Evolutionary conservation across 1,140 invertebrate species (phyloP).

Genomic region (Danaus melanippus): DNA sequence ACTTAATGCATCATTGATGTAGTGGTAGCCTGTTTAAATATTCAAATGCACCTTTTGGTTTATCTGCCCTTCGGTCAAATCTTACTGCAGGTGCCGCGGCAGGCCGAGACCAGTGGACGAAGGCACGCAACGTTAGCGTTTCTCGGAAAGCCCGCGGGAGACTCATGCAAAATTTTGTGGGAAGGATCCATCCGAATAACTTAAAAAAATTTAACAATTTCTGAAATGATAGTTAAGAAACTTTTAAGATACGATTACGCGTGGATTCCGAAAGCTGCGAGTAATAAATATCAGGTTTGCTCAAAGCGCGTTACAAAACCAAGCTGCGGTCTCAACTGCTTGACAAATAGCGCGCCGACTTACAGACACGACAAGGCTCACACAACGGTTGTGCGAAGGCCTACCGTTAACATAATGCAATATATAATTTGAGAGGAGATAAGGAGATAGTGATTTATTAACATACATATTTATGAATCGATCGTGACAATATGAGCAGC

Average conservation of each 20-base stretch:
- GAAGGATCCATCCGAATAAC: constrained; percentile 14
- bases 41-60: too few species aligned
- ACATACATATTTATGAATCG: constrained; percentile 49
- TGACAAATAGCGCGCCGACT: constrained; percentile 48
- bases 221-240: constrained; percentile 3
- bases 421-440: constrained; percentile 48
- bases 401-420: constrained; percentile 28
- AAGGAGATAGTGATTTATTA: constrained; percentile 54
- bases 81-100: too few species aligned
- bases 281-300: constrained; percentile 56
- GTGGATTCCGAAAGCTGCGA: constrained; percentile 37
- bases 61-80: too few species aligned
- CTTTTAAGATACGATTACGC: constrained; percentile 19
- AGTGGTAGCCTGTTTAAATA: too few species aligned
- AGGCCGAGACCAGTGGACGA: too few species aligned
- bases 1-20: too few species aligned
- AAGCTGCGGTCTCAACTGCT: constrained; percentile 43
- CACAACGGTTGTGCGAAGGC: constrained; percentile 16
- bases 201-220: neutral
- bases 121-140: constrained; percentile 34
- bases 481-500: constrained; percentile 64
- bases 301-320: constrained; percentile 51
- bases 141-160: constrained; percentile 37
- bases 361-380: constrained; percentile 11
- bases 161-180: constrained; percentile 29